phyloP scores from a whole-genome alignment of 1,140 invertebrate genomes.

The Neodiprion virginianus region DNA sequence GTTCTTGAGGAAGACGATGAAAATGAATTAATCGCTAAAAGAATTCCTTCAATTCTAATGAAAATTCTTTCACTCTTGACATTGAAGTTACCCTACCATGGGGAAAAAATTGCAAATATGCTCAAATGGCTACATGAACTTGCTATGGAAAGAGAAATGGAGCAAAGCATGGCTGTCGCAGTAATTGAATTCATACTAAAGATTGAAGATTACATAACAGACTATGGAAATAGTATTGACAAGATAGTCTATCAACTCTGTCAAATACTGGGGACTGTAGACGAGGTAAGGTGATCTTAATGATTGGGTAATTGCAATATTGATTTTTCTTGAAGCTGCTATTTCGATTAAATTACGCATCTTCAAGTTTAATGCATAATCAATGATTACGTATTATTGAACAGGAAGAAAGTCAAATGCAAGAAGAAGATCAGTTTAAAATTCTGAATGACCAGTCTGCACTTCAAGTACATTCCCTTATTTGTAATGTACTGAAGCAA shows the following conservation, averaged over 20 bases:
- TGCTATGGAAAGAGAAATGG: constrained; percentile 42
- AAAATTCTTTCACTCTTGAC: constrained; percentile 52
- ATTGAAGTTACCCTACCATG: constrained; percentile 50
- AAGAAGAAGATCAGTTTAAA: constrained; percentile 39
- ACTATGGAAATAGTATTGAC: constrained; percentile 49
- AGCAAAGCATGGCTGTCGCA: constrained; percentile 36
- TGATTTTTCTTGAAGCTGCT: too few species aligned
- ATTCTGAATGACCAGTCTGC: constrained; percentile 51
- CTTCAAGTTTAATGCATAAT: too few species aligned
- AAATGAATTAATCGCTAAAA: constrained; percentile 44
- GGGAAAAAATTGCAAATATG: constrained; percentile 39
- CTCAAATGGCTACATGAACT: constrained; percentile 55
- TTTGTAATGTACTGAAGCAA: constrained; percentile 53
- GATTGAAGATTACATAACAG: constrained; percentile 47
- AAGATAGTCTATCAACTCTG: constrained; percentile 52
- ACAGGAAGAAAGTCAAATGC: constrained; percentile 34
- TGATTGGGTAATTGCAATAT: too few species aligned
- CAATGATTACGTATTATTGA: constrained; percentile 20
- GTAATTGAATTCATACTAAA: constrained; percentile 46
- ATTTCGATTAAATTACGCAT: too few species aligned
- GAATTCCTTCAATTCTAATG: constrained; percentile 53
- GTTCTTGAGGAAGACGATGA: constrained; percentile 40
- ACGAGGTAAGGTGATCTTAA: constrained; percentile 44
- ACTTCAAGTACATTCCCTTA: constrained; percentile 45
- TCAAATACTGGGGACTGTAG: constrained; percentile 48